Evolutionary conservation across 2,113 vertebrate genomes (phyloP).

Genomic region (Chiloscyllium plagiosum): DNA sequence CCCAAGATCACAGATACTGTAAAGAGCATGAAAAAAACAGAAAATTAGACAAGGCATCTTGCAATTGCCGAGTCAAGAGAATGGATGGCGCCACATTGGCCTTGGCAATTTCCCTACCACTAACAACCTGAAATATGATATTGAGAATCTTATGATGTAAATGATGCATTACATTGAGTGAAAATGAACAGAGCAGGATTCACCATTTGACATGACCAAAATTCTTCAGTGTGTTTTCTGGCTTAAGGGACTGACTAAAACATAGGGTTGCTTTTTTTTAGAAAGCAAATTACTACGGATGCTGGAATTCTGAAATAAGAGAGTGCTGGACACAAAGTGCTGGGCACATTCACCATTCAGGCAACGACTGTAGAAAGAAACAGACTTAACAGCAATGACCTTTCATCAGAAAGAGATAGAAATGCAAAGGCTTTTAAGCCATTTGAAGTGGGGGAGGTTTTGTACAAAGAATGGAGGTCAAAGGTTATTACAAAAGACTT

Average conservation of each 20-base stretch:
- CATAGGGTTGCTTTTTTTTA: not conserved
- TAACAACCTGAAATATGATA: not conserved
- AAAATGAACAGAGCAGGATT: too few species aligned
- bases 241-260: not conserved
- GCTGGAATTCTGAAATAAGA: too few species aligned
- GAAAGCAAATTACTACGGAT: too few species aligned
- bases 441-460: too few species aligned
- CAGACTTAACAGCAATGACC: too few species aligned
- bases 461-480: too few species aligned
- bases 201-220: not conserved
- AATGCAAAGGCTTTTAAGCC: too few species aligned
- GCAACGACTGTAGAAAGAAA: too few species aligned
- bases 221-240: not conserved
- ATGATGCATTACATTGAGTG: not conserved
- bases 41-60: not conserved
- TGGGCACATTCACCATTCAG: too few species aligned
- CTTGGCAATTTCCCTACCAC: not conserved
- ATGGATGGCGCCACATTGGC: not conserved
- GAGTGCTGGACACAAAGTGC: too few species aligned
- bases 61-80: not conserved
- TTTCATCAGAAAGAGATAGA: too few species aligned
- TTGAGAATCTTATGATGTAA: not conserved
- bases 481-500: too few species aligned
- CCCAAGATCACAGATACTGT: not conserved
- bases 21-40: not conserved